Evolutionary conservation across 2,888 invertebrate species (phyloP), one percentile per base, ranked within the genome.

Genomic region (Calliphora vomitoria): DNA sequence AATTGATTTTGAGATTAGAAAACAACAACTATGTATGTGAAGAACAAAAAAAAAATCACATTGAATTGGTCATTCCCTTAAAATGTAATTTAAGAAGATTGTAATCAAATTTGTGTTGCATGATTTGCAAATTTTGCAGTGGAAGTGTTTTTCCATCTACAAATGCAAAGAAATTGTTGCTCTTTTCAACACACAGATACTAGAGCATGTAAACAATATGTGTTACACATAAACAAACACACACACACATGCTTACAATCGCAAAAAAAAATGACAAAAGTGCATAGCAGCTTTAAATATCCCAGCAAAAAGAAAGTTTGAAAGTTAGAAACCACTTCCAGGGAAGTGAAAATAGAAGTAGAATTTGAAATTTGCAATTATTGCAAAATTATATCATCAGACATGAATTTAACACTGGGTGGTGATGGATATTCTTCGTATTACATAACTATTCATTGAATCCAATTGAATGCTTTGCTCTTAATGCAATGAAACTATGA

Each of bases 1-100:
- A 74, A 82, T 74, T 75, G 68, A 82, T 75, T 75, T 68, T 8
- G 5, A 80, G 38, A 80, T 72, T 72, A 31, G 41, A 62, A 64
- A 53, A 53, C 18, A 47, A 47, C 13, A 44, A 47, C n/a, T 13
- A 64, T 15, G 60, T 60, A 47, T 15, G 60, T 60, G 35, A 47
- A 38, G 47, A 18, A 2, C 4, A 60, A 60, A 25, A 8, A 68
- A 25, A 25, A 60, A 58, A 60, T 3, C 47, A 58, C 20, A 60
- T 20, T 44, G 15, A 60, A 44, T 44, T 58, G 60, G 8, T 60
- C 18, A 71, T 38, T 80, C 50, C 50, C 71, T 50, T 11, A 47
- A 74, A 66, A 58, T 75, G 64, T 64, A 72, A 82, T 75, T 58
- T 35, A 47, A 35, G 35, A 15, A 75, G 74, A 75, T 66, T 74